phyloP scores from a whole-genome alignment of 2,888 invertebrate species.

The Aporophyla nigra region DNA sequence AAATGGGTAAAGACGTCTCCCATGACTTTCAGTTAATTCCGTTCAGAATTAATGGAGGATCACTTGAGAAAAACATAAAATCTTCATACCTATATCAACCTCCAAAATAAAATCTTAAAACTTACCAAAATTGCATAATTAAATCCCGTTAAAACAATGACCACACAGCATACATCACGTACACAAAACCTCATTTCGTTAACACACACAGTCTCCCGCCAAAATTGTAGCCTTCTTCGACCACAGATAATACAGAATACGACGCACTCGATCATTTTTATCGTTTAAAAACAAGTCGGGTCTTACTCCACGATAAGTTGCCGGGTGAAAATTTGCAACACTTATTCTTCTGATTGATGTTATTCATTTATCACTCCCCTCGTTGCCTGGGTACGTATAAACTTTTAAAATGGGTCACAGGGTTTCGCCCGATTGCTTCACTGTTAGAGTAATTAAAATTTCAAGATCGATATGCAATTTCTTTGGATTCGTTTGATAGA shows the following conservation, averaged over 20 bases:
- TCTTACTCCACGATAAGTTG: slow-evolving; percentile 79
- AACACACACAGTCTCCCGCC: slow-evolving; percentile 38
- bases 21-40: not conserved
- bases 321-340: slow-evolving; percentile 88
- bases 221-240: slow-evolving; percentile 51
- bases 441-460: slow-evolving; percentile 88
- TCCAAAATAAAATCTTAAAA: not conserved
- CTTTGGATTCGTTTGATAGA: slow-evolving; percentile 51
- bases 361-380: slow-evolving; percentile 90
- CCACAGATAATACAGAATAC: slow-evolving; percentile 46
- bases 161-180: not conserved
- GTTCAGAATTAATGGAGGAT: not conserved
- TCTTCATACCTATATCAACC: no score
- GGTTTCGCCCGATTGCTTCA: slow-evolving; percentile 86
- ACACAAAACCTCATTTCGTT: slow-evolving; percentile 9
- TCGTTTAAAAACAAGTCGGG: slow-evolving; percentile 78
- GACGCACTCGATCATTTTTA: slow-evolving; percentile 75
- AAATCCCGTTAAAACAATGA: slow-evolving; percentile 26
- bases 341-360: slow-evolving; percentile 90
- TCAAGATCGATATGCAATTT: slow-evolving; percentile 80
- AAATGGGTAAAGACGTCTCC: fast-evolving
- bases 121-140: slow-evolving; percentile 1
- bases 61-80: not conserved
- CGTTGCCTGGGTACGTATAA: slow-evolving; percentile 81
- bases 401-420: slow-evolving; percentile 90